Conservation (phyloP, 1,140 invertebrate genomes). For the Charaxes varanes region DNA sequence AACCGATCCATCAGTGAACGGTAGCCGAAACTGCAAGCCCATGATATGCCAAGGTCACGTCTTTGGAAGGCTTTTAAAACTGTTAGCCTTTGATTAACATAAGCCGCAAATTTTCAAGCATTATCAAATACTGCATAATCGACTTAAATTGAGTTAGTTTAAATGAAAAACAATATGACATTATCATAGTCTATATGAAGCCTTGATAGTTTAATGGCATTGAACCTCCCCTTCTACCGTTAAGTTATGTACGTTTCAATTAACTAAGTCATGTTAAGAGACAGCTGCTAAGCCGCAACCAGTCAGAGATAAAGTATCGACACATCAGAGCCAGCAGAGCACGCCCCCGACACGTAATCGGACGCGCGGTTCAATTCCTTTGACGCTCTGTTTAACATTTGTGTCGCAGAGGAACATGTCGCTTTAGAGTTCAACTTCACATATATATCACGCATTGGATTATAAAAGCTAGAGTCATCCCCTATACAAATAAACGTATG, state of each 20-base stretch:
- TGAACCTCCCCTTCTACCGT: not conserved
- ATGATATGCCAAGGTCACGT: slow-evolving; percentile 6
- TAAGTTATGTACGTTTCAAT: not conserved
- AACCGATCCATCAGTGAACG: not conserved
- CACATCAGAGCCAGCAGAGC: slow-evolving; percentile 6
- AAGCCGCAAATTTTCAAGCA: slow-evolving; percentile 11
- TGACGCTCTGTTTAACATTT: slow-evolving; percentile 21
- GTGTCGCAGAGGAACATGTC: slow-evolving; percentile 10
- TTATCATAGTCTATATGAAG: too few relatives aligned
- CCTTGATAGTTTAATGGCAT: too few relatives aligned
- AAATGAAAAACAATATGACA: too few relatives aligned
- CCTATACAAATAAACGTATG: too few relatives aligned
- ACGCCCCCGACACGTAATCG: slow-evolving; percentile 12
- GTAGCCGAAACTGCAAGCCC: not conserved
- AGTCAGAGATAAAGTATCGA: too few relatives aligned
- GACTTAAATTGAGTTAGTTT: slow-evolving; percentile 2
- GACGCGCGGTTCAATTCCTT: slow-evolving; percentile 15
- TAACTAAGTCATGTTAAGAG: too few relatives aligned
- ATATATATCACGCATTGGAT: slow-evolving; percentile 1
- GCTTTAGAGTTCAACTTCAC: slow-evolving; percentile 1
- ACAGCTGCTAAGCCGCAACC: too few relatives aligned
- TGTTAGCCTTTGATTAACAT: slow-evolving; percentile 2
- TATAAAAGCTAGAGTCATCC: not conserved
- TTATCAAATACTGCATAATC: slow-evolving; percentile 7
- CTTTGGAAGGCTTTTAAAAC: slow-evolving; percentile 3